These are phyloP conservation scores for Mungos mungo DNA, from an alignment of 2,113 vertebrate species.

Conservation along the genomic window DNA sequence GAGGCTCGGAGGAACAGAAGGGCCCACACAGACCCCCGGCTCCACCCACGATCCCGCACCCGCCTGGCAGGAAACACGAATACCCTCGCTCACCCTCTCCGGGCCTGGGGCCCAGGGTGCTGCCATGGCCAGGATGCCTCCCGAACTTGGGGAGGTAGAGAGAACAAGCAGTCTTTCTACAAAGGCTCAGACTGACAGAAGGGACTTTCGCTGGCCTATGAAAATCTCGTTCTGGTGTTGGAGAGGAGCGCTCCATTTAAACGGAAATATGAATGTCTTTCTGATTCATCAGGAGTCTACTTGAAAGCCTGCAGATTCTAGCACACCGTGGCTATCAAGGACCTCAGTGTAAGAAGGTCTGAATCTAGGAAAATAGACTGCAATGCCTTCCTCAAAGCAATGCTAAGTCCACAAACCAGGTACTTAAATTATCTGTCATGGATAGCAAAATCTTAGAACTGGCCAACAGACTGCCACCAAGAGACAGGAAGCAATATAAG, in stretches of 20 bases:
- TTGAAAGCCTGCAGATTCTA: neutral
- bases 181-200: neutral
- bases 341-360: neutral
- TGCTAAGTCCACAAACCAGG: neutral
- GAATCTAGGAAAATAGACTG: neutral
- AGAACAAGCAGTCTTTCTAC: neutral
- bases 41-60: too few species aligned
- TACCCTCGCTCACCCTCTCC: fast-evolving
- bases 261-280: neutral
- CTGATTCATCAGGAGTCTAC: neutral
- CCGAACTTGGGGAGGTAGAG: neutral
- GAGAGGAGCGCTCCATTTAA: neutral
- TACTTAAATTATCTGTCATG: neutral
- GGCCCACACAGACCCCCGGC: neutral
- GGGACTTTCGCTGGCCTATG: neutral
- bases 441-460: neutral
- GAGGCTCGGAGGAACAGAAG: neutral
- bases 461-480: neutral
- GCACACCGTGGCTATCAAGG: neutral
- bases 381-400: neutral
- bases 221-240: neutral
- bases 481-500: neutral
- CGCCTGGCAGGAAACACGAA: neutral
- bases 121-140: too few species aligned
- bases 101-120: neutral